These are phyloP conservation scores for Euphysa ruthae DNA, from an alignment of 30 jellyfish, hydroid and myxozoan genomes.

Conservation along the genomic window DNA sequence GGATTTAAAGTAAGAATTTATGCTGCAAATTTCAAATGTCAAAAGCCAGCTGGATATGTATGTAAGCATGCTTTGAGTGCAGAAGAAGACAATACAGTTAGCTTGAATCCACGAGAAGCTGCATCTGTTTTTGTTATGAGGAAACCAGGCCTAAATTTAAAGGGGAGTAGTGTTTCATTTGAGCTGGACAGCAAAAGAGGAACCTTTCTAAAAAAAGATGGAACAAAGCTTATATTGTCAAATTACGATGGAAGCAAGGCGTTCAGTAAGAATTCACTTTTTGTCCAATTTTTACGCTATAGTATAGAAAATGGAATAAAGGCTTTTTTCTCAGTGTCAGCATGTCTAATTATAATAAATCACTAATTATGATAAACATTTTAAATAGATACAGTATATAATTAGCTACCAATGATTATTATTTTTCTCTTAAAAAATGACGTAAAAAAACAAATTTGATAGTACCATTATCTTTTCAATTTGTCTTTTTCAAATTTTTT, in stretches of 20 bases:
- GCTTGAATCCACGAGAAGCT: slow-evolving; percentile 64
- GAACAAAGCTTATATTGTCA: slow-evolving; percentile 27
- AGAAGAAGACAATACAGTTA: slow-evolving; percentile 60
- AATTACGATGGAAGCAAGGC: slow-evolving; percentile 26
- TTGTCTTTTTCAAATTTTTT: too few relatives aligned
- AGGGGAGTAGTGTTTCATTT: slow-evolving; percentile 34
- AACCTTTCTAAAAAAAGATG: slow-evolving; percentile 36
- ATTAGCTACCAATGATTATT: too few relatives aligned
- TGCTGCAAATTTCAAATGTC: slow-evolving; percentile 65
- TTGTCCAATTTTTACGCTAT: too few relatives aligned
- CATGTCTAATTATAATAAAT: too few relatives aligned
- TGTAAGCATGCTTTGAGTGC: slow-evolving; percentile 71
- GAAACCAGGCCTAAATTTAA: slow-evolving; percentile 67
- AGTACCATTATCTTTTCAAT: too few relatives aligned
- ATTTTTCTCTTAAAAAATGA: too few relatives aligned
- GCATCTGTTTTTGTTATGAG: slow-evolving; percentile 53
- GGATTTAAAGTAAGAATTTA: slow-evolving; percentile 60
- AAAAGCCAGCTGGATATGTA: slow-evolving; percentile 79
- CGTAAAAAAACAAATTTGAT: too few relatives aligned
- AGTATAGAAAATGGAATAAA: too few relatives aligned
- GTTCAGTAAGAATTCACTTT: background rate
- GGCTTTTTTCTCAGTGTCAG: too few relatives aligned
- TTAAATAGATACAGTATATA: too few relatives aligned
- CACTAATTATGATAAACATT: too few relatives aligned
- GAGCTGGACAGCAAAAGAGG: slow-evolving; percentile 69